Conservation (phyloP, 2,888 invertebrate genomes). For the Tetranychus truncatus region DNA sequence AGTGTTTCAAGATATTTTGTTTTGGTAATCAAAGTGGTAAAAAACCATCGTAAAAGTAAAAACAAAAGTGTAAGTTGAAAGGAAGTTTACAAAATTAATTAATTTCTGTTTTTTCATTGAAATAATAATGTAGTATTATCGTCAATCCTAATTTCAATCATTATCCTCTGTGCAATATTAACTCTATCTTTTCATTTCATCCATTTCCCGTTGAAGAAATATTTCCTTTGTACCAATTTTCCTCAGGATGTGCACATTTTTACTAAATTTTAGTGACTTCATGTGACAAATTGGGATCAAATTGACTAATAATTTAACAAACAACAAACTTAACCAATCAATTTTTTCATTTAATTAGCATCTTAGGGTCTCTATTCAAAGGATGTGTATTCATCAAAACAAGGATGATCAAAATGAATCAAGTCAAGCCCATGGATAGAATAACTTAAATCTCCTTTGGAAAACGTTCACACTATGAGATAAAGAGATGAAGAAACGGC, state of each 20-base stretch:
- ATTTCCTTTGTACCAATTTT: not conserved
- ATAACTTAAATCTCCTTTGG: not conserved
- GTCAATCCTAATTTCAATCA: not conserved
- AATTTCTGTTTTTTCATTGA: not conserved
- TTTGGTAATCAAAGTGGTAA: too few relatives aligned
- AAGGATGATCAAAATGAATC: not conserved
- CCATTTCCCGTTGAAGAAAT: not conserved
- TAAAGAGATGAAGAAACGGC: not conserved
- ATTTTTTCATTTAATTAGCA: not conserved
- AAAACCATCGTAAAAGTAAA: too few relatives aligned
- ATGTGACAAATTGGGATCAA: not conserved
- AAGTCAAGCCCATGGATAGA: not conserved
- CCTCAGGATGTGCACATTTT: not conserved
- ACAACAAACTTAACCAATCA: not conserved
- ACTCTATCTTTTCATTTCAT: constrained; percentile 4
- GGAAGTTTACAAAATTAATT: too few relatives aligned
- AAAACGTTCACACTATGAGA: not conserved
- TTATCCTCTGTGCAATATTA: not conserved
- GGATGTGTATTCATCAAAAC: not conserved
- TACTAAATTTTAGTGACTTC: not conserved
- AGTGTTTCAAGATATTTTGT: too few relatives aligned
- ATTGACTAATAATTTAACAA: not conserved
- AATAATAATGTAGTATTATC: not conserved
- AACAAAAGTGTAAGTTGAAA: too few relatives aligned
- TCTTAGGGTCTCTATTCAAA: not conserved